Evolutionary conservation across 1,140 invertebrate species (phyloP).

Genomic region (Hydropsyche tenuis): DNA sequence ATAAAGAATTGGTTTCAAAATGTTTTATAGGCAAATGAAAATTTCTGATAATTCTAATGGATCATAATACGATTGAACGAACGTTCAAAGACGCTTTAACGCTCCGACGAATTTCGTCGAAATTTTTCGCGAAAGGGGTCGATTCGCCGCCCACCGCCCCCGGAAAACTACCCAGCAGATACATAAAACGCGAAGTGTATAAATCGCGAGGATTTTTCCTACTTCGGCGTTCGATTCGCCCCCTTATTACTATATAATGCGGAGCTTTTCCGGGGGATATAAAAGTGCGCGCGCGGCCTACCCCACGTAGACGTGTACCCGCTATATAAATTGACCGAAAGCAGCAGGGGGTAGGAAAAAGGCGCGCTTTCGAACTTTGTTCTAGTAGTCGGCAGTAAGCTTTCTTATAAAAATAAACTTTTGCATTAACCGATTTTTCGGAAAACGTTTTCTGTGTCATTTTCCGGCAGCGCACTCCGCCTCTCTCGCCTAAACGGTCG

Average conservation of each 20-base stretch:
- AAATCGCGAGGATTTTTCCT: not conserved
- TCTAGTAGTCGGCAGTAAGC: constrained; percentile 57
- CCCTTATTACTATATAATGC: constrained; percentile 23
- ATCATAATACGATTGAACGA: too few relatives aligned
- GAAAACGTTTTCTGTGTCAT: constrained; percentile 46
- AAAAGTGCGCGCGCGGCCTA: not conserved
- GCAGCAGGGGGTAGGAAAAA: too few relatives aligned
- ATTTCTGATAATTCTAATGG: too few relatives aligned
- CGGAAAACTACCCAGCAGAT: too few relatives aligned
- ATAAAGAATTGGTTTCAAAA: too few relatives aligned
- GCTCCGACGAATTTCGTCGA: too few relatives aligned
- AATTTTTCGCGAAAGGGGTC: too few relatives aligned
- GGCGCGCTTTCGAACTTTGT: constrained; percentile 45
- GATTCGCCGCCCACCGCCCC: too few relatives aligned
- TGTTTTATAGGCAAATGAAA: too few relatives aligned
- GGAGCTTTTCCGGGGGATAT: constrained; percentile 4
- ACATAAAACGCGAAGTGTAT: too few relatives aligned
- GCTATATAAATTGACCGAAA: not conserved
- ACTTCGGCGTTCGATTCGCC: not conserved
- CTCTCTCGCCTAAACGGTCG: constrained; percentile 42
- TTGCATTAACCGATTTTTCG: constrained; percentile 62
- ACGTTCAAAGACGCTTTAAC: too few relatives aligned
- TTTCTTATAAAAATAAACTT: constrained; percentile 68
- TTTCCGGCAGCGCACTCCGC: constrained; percentile 25
- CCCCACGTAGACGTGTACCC: not conserved